Evolutionary conservation across 2,113 vertebrate species (phyloP), one percentile per base, ranked within the genome.

Genomic region (Ursus arctos): DNA sequence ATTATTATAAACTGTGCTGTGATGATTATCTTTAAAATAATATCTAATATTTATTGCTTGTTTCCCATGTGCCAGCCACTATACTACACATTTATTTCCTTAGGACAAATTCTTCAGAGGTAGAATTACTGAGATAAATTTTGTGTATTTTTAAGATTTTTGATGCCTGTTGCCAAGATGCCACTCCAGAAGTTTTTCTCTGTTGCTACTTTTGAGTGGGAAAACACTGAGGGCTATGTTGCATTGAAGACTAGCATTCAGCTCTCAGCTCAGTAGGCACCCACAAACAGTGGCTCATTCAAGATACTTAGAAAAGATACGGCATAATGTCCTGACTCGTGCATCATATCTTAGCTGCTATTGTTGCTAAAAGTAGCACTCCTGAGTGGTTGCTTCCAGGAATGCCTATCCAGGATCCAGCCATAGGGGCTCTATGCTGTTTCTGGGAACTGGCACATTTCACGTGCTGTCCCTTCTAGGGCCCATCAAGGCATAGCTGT

Each of bases 371-470:
- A 98, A 96, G 97, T 95, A 98, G 97, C 90, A 72, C 92, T 97
- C 94, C 92, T 97, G 97, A 98, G 97, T 97, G 97, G 71, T 57
- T 91, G 96, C 84, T 97, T 98, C 97, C 98, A 98, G 98, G 96
- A 98, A 98, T 74, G 94, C 81, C 96, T 90, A 67, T 87, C 98
- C 84, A 91, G 95, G 85, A 80, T 95, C 76, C 63, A 89, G 94
- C 94, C 86, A 80, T 40, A 61, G 92, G 40, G 80, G 63, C 71
- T 81, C 47, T 67, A 84, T 86, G 47, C 86, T 65, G 90, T 94
- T 97, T 98, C 96, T 97, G 96, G 94, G 97, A 98, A 97, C 87
- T 85, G 92, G 71, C 94, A 94, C 84, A 88, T 96, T 96, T 97
- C 81, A 96, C 59, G 95, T 21, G 77, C 80, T 96, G 74, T 88